Evolutionary conservation across 2,888 invertebrate species (phyloP), one percentile per base, ranked within the genome.

Genomic region (Noctua janthe): DNA sequence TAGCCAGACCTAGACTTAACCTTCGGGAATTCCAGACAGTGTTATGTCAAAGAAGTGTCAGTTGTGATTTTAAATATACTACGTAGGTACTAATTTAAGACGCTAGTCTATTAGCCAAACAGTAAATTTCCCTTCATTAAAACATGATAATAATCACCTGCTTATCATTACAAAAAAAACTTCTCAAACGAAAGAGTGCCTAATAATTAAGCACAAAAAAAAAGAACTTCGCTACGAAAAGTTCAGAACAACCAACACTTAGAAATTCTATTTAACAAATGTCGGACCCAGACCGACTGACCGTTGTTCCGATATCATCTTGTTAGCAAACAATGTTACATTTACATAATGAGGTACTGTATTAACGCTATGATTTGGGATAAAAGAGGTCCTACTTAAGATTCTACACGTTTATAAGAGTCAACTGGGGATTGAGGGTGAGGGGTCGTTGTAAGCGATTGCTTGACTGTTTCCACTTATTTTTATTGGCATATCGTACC

Each of bases 301-400:
- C 78, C 88, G 72, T 76, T 77, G 69, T 70, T 79, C 72, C 43
- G 82, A 71, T 75, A 76, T 73, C 39, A 80, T 78, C 77, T 85
- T 49, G 76, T 78, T 71, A 76, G 23, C 74, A 78, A 78, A 76
- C 80, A 82, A 72, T 83, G 76, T 87, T 47, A 78, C 71, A 87
- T 86, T 86, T 80, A 43, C 87, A 86, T 86, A 87, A 88, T 86
- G 80, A 81, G 35, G 64, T 66, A 71, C 64, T 73, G 66, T 80
- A 75, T 51, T 86, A 83, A 80, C 56, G 39, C 67, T 49, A 69
- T 85, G 85, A 85, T 86, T 82, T 67, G 69, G 54, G 70, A 78
- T 87, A 76, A 85, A 85, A 67, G 75, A 51, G 70, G 39, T 39
- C 20, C 66, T 74, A 56, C 62, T 85, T 84, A 75, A 80, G 80